A percentile compares a stretch with the other conserved stretches of the same genome.
Conservation (phyloP, 2,888 invertebrate species). For the Linnaemya vulpina region DNA sequence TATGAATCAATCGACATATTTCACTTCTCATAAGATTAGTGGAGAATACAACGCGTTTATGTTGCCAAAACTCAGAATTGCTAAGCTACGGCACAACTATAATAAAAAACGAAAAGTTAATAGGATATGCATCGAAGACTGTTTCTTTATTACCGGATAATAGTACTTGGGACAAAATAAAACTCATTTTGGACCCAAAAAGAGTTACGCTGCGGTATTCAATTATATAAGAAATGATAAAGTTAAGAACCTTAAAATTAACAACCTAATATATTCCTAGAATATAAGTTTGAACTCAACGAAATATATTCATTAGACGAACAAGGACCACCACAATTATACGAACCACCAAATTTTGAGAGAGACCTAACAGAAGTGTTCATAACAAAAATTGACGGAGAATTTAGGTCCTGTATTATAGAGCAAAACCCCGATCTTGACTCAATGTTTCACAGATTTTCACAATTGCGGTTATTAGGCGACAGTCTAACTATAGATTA, state of each 20-base stretch:
- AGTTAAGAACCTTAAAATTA: conserved; percentile 2
- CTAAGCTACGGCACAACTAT: background rate
- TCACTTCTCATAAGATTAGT: background rate
- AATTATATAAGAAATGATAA: conserved; percentile 9
- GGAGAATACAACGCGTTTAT: conserved; percentile 3
- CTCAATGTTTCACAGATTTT: too few species aligned
- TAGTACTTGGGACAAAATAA: background rate
- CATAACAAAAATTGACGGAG: too few species aligned
- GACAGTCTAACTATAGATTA: too few species aligned
- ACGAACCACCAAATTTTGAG: background rate
- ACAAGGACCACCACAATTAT: conserved; percentile 1
- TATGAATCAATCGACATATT: background rate
- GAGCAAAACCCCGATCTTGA: too few species aligned
- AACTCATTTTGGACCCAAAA: background rate
- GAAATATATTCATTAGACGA: conserved; percentile 16
- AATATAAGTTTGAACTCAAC: conserved; percentile 1
- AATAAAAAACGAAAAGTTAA: conserved; percentile 10
- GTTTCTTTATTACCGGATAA: conserved; percentile 1
- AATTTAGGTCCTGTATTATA: too few species aligned
- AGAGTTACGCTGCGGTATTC: conserved; percentile 3
- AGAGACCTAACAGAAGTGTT: background rate
- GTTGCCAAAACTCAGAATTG: background rate
- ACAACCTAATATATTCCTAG: background rate
- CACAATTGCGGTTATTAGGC: too few species aligned
- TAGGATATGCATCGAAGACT: background rate